Percentiles rank a stretch among this genome's conserved stretches.
These are phyloP conservation scores for Ptiloglossa arizonensis DNA, from an alignment of 1,140 invertebrate genomes.

Conservation along the genomic window DNA sequence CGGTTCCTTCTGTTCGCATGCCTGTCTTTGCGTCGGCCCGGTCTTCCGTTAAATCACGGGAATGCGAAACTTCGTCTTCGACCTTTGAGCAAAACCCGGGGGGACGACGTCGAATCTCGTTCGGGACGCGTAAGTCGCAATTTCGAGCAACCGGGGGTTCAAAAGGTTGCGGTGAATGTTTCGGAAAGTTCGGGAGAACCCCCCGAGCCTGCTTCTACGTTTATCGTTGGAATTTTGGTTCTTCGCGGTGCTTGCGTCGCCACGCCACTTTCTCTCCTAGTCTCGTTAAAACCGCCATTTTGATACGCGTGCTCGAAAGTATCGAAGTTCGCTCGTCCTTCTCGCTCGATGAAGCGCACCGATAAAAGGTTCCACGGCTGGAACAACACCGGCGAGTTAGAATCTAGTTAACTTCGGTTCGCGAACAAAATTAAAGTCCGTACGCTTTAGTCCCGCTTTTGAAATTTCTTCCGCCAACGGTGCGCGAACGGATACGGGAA, in stretches of 20 bases:
- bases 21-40: too few species aligned
- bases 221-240: too few species aligned
- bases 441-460: background rate
- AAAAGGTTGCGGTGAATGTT: slow-evolving; percentile 38
- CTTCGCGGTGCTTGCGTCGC: too few species aligned
- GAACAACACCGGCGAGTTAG: background rate
- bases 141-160: background rate
- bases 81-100: slow-evolving; percentile 16
- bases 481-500: background rate
- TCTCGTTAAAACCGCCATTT: background rate
- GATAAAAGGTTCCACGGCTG: background rate
- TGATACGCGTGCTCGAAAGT: too few species aligned
- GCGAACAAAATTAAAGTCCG: background rate
- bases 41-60: slow-evolving; percentile 22
- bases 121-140: slow-evolving; percentile 29
- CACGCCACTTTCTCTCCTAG: too few species aligned
- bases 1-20: too few species aligned
- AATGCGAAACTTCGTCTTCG: slow-evolving; percentile 31
- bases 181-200: background rate
- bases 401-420: background rate
- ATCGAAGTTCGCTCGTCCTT: background rate
- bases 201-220: background rate
- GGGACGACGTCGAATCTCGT: slow-evolving; percentile 26
- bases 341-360: background rate
- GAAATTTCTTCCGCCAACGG: background rate